Conservation (phyloP, 1,140 invertebrate genomes). For the Drosophila parvula region DNA sequence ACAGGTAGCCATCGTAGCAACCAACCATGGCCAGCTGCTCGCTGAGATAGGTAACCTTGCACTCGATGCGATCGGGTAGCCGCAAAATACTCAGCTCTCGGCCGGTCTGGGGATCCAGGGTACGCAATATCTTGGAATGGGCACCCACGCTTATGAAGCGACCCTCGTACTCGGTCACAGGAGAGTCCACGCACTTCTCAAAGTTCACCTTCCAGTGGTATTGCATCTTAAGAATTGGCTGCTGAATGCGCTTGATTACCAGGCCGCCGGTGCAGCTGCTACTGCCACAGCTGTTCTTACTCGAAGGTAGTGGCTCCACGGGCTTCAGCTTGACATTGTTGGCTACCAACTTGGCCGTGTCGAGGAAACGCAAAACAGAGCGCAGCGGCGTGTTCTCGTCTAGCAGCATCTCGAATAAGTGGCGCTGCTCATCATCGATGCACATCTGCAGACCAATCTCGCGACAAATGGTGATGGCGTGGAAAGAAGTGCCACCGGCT, state of each 20-base stretch:
- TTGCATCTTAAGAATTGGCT: slow-evolving; percentile 43
- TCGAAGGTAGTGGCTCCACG: slow-evolving; percentile 12
- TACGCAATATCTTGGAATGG: slow-evolving; percentile 70
- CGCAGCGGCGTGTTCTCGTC: slow-evolving; percentile 53
- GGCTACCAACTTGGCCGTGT: slow-evolving; percentile 56
- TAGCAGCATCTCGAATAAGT: slow-evolving; percentile 58
- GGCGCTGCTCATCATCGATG: slow-evolving; percentile 55
- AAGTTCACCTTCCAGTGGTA: slow-evolving; percentile 84
- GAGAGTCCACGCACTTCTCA: slow-evolving; percentile 86
- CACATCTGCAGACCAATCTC: slow-evolving; percentile 68
- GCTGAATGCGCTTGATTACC: slow-evolving; percentile 58
- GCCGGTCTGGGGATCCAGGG: slow-evolving; percentile 52
- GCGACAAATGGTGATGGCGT: slow-evolving; percentile 69
- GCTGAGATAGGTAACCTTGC: slow-evolving; percentile 83
- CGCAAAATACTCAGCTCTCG: slow-evolving; percentile 75
- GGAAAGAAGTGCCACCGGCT: slow-evolving; percentile 75
- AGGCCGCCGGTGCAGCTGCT: slow-evolving; percentile 12
- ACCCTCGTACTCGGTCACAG: slow-evolving; percentile 79
- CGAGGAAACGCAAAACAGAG: slow-evolving; percentile 47
- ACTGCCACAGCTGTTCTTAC: background rate
- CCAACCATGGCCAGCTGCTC: slow-evolving; percentile 82
- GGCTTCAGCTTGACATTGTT: slow-evolving; percentile 61
- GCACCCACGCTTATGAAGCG: slow-evolving; percentile 64
- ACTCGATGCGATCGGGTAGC: slow-evolving; percentile 86
- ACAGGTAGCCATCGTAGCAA: slow-evolving; percentile 86